Base-by-base conservation (phyloP, 2,888 invertebrate genomes). In the Lordiphosa andalusiaca region DNA sequence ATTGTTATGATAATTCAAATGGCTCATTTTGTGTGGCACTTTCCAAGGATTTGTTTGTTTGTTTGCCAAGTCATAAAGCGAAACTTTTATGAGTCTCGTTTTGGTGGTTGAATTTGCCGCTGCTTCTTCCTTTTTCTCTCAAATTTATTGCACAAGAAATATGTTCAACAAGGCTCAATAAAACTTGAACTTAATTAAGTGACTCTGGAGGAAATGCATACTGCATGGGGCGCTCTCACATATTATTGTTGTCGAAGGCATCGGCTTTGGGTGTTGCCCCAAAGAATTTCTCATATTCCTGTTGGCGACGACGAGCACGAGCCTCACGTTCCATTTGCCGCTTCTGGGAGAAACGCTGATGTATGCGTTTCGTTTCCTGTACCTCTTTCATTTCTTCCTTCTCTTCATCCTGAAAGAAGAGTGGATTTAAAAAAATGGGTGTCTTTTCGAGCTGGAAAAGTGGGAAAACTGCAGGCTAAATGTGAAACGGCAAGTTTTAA, bases 331-430 rank as follows among this genome's bases (percentile, higher is more conserved):
- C 90, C 53, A 67, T 44, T 71, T 88, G 85, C 0, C 95, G 91
- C 87, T 95, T 95, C 51, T 93, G 93, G 0, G 95, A 93, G 70
- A 95, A 93, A 36, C 94, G 92, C 62, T 96, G 94, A 77, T 97
- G 96, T 2, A 95, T 93, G 59, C 95, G 91, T 87, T 96, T 96
- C 94, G 96, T 96, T 90, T 97, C 97, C 59, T 96, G 90, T 65
- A 97, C 95, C 90, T 97, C 96, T 87, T 96, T 96, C 95, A 96
- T 96, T 89, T 96, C 96, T 89, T 96, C 96, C 86, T 96, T 96
- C 71, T 97, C 97, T 85, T 96, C 96, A 76, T 96, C 96, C 96
- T 97, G 82, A 19, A 89, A 88, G 25, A 41, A 6, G 12, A 33
- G 38, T 1, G 0, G 9, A 10, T 21, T 4, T 19, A 9, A 39